Conservation (phyloP, 2,797 vertebrate species). For the Phyllotis vaccarum region DNA sequence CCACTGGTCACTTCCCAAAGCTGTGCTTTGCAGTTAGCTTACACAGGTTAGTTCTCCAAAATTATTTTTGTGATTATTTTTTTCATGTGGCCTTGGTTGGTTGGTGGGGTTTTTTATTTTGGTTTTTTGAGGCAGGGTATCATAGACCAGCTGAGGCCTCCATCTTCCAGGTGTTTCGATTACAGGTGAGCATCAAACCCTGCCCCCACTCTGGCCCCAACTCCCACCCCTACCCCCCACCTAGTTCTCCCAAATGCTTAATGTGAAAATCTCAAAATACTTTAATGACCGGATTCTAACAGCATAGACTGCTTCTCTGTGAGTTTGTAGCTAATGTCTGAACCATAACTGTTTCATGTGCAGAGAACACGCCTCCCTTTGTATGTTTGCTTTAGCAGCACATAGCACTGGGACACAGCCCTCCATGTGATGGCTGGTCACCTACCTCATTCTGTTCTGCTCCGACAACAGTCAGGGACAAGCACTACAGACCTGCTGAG, state of each 20-base stretch:
- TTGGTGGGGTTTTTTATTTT: neutral
- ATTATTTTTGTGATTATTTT: neutral
- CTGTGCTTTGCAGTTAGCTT: neutral
- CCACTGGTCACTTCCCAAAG: neutral
- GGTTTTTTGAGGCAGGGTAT: neutral
- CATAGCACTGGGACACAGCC: accelerated
- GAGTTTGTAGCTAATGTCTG: neutral
- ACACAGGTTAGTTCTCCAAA: constrained; percentile 41
- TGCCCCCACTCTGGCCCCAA: neutral
- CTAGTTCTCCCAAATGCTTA: constrained; percentile 11
- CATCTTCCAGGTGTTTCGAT: neutral
- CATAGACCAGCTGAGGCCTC: neutral
- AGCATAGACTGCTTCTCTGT: neutral
- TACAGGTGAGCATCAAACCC: neutral
- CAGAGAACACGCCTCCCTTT: neutral
- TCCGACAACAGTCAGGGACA: neutral
- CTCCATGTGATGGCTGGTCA: neutral
- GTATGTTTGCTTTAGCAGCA: neutral
- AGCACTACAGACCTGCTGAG: neutral
- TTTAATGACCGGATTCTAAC: neutral
- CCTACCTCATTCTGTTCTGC: neutral
- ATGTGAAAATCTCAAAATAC: neutral
- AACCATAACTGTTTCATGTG: neutral
- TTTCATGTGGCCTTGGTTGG: neutral
- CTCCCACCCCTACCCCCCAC: neutral